Conservation (phyloP, 2,113 vertebrate genomes). For the Hucho hucho region DNA sequence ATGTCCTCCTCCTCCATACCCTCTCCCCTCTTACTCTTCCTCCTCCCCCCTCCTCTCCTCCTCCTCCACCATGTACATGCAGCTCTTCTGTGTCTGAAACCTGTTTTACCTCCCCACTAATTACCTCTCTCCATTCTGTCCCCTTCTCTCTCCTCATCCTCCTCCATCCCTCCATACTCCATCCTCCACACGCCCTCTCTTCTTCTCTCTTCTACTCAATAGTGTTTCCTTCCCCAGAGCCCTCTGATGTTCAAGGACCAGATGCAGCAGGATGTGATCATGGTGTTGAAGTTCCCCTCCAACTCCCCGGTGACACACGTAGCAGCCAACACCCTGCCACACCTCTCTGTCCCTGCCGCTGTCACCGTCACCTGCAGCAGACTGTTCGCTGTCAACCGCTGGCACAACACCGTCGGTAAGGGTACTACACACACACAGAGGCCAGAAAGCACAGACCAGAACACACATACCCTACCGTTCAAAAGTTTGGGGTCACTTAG, state of each 20-base stretch:
- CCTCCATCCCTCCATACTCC: background rate
- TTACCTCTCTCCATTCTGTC: slow-evolving; percentile 78
- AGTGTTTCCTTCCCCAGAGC: slow-evolving; percentile 99
- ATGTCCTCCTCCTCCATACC: too few relatives aligned
- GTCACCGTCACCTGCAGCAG: slow-evolving; percentile 97
- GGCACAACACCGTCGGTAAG: slow-evolving; percentile 98
- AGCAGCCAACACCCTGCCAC: slow-evolving; percentile 96
- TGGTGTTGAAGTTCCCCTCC: slow-evolving; percentile 98
- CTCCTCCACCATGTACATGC: too few relatives aligned
- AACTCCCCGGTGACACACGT: slow-evolving; percentile 97
- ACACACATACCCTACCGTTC: too few relatives aligned
- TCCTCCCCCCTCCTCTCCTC: too few relatives aligned
- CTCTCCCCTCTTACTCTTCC: too few relatives aligned
- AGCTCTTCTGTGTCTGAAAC: slow-evolving; percentile 56
- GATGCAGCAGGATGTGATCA: slow-evolving; percentile 99
- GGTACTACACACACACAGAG: background rate
- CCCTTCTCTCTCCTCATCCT: slow-evolving; percentile 36
- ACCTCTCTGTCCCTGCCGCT: slow-evolving; percentile 91
- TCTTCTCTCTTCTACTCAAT: slow-evolving; percentile 78
- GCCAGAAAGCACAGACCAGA: too few relatives aligned
- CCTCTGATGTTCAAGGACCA: slow-evolving; percentile 99
- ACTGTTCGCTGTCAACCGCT: slow-evolving; percentile 94
- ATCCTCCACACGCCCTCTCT: background rate
- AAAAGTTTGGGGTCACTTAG: too few relatives aligned
- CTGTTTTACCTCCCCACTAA: slow-evolving; percentile 78